Conservation (phyloP, 2,113 vertebrate genomes). For the human region GRCh38 chr4:35434001-35434500, state of each 20-base stretch:
- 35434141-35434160: neutral
- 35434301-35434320: neutral
- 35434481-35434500: neutral
- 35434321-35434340: neutral
- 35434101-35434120: constrained; percentile 55
- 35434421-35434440: neutral
- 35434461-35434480: neutral
- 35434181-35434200: neutral
- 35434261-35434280: constrained; percentile 2
- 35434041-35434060: constrained; percentile 51
- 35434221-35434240: neutral
- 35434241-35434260: constrained; percentile 34
- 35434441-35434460: neutral
- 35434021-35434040: constrained; percentile 62
- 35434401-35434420: neutral
- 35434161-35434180: neutral
- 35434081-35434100: constrained; percentile 59
- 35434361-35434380: neutral
- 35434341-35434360: neutral
- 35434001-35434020: constrained; percentile 23
- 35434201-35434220: constrained; percentile 49
- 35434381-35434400: neutral
- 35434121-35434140: neutral
- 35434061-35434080: constrained; percentile 48
- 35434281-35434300: neutral